Conservation (phyloP, 2,113 vertebrate genomes). For the Baryphthengus martii region DNA sequence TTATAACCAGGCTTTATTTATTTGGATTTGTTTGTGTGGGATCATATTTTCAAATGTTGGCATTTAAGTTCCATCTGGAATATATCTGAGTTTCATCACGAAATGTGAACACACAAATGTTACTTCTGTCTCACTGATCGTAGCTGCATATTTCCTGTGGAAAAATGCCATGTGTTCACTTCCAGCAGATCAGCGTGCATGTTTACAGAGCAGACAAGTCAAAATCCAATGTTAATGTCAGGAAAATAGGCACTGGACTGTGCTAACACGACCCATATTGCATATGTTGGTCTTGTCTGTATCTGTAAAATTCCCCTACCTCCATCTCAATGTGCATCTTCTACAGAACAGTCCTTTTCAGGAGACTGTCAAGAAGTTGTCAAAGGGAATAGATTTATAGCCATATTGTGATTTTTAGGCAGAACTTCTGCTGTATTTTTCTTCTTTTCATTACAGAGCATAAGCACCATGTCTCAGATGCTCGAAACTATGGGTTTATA, state of each 20-base stretch:
- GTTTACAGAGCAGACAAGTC: not conserved
- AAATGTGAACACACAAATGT: not conserved
- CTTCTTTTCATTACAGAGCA: too few species aligned
- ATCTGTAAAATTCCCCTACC: not conserved
- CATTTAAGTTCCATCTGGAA: conserved; percentile 45
- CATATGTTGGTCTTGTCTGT: not conserved
- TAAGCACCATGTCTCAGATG: not conserved
- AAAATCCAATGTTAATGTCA: not conserved
- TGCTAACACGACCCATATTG: not conserved
- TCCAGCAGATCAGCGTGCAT: not conserved
- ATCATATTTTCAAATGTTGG: not conserved
- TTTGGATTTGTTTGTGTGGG: not conserved
- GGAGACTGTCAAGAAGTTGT: not conserved
- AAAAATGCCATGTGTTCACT: not conserved
- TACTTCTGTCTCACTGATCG: not conserved
- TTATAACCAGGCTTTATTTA: not conserved
- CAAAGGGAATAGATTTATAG: not conserved
- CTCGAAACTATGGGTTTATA: not conserved
- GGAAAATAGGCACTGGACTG: not conserved
- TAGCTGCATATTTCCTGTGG: not conserved
- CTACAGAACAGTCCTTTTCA: not conserved
- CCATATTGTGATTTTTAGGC: not conserved
- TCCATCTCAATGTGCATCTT: not conserved
- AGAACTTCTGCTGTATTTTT: not conserved
- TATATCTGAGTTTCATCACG: not conserved